Base-by-base conservation (phyloP, 2,113 vertebrate species). In the Spermophilus dauricus region DNA sequence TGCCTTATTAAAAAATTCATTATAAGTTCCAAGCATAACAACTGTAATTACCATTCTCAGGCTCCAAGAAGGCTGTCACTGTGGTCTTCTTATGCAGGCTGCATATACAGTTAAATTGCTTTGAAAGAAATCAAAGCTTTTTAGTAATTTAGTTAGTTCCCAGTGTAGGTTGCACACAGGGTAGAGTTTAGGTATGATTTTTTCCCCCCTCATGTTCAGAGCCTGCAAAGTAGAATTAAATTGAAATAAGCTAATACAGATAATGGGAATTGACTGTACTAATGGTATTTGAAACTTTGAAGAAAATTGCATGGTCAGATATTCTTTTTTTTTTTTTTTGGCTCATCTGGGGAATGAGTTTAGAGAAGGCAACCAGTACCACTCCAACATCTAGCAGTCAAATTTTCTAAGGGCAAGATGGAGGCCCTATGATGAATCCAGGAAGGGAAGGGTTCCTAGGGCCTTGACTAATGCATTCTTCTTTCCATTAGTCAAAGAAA, bases 1-100 rank as follows among this genome's bases (percentile, higher is more conserved):
- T 84, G 77, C 34, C 82, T 73, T 80, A 93, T 77, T 93, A 32
- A 89, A 95, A 94, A 65, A 53, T 69, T 94, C 82, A 84, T 83
- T 82, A 2, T 45, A 56, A 81, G 17, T 84, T 92, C 90, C 72
- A 96, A 78, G 53, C 39, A 58, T 51, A 91, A 89, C 73, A 75
- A 81, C 82, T 83, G 37, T 56, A 48, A 95, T 72, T 63, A 76
- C n/a, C 61, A 51, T 56, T 91, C 89, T 86, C 67, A 30, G 70
- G n/a, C 34, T 80, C 69, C 42, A 53, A 85, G 76, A 65, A 88
- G 20, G 39, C 80, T 77, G 86, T 70, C 67, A 89, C 56, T 4
- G 4, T 56, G 88, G 37, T 65, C 72, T 63, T 14, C 17, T 13
- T 72, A 67, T 17, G 80, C 30, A 72, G 28, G 8, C 18, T 87